Percentiles rank a stretch among this genome's conserved stretches.
Conservation (phyloP, 2,797 vertebrate species). For the Echeneis naucrates region DNA sequence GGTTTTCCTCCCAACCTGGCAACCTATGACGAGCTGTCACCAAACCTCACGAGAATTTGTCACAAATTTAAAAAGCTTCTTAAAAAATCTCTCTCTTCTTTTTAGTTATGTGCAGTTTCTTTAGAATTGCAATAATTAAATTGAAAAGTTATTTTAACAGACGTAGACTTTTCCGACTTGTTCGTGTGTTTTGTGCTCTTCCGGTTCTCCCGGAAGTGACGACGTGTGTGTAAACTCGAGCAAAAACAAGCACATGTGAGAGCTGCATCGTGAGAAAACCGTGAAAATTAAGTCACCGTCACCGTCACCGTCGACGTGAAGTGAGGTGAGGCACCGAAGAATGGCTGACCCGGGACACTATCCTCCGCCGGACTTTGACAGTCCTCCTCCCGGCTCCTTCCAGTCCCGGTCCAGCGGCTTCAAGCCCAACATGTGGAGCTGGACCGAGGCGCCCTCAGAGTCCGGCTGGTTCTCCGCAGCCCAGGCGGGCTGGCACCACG, state of each 20-base stretch:
- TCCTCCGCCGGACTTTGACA: constrained; percentile 77
- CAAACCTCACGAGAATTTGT: constrained; percentile 44
- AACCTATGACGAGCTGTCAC: not conserved
- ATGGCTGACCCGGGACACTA: constrained; percentile 72
- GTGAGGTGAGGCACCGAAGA: not conserved
- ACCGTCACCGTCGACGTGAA: not conserved
- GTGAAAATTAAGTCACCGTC: rapidly evolving
- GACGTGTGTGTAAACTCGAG: not conserved
- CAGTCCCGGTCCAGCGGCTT: constrained; percentile 66
- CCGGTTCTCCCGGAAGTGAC: constrained; percentile 72
- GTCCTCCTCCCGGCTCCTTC: constrained; percentile 52
- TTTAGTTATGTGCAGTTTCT: too few species aligned
- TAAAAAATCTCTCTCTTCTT: not conserved
- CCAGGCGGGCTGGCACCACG: constrained; percentile 44
- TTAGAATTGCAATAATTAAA: rapidly evolving
- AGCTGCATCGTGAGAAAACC: not conserved
- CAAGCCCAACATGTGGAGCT: constrained; percentile 79
- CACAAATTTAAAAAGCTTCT: not conserved
- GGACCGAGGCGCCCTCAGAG: constrained; percentile 67
- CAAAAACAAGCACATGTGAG: constrained; percentile 67
- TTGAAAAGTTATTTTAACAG: rapidly evolving
- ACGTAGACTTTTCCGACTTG: not conserved
- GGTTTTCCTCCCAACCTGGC: constrained; percentile 32
- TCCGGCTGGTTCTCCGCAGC: constrained; percentile 39
- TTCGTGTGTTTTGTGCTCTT: not conserved